These are phyloP conservation scores for Siphlonurus alternatus DNA, from an alignment of 2,888 invertebrate species.

Conservation along the genomic window DNA sequence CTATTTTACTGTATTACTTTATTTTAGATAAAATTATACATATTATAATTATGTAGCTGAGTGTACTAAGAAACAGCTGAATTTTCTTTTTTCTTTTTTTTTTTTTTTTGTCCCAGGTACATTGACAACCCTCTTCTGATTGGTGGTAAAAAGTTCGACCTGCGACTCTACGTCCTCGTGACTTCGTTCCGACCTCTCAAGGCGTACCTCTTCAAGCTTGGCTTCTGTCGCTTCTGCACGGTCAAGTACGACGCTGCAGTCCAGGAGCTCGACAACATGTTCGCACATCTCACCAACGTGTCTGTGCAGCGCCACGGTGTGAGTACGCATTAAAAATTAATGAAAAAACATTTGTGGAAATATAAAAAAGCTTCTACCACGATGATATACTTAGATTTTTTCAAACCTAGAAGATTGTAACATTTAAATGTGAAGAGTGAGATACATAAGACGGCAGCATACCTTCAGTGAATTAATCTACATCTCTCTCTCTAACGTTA, in stretches of 20 bases:
- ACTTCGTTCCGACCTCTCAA: slow-evolving; percentile 87
- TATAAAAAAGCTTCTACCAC: too few species aligned
- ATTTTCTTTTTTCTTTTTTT: too few species aligned
- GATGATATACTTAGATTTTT: background rate
- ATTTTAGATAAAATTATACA: too few species aligned
- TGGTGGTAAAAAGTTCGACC: slow-evolving; percentile 91
- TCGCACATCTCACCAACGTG: slow-evolving; percentile 89
- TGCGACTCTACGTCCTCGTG: slow-evolving; percentile 79
- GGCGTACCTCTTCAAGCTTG: slow-evolving; percentile 79
- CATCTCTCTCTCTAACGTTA: too few species aligned
- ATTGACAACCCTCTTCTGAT: slow-evolving; percentile 89
- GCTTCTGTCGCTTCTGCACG: slow-evolving; percentile 92
- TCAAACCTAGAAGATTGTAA: background rate
- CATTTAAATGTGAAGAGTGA: too few species aligned
- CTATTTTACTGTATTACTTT: too few species aligned
- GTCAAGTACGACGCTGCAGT: slow-evolving; percentile 86
- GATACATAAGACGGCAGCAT: too few species aligned
- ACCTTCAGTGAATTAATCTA: too few species aligned
- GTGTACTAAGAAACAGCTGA: too few species aligned
- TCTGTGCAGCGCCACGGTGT: slow-evolving; percentile 96
- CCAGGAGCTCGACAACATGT: slow-evolving; percentile 78
- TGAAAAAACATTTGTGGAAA: background rate
- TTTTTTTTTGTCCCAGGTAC: slow-evolving; percentile 35
- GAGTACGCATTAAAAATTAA: slow-evolving; percentile 21
- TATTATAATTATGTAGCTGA: too few species aligned